Evolutionary conservation across 2,113 vertebrate species (phyloP).

Genomic region (Physeter macrocephalus): DNA sequence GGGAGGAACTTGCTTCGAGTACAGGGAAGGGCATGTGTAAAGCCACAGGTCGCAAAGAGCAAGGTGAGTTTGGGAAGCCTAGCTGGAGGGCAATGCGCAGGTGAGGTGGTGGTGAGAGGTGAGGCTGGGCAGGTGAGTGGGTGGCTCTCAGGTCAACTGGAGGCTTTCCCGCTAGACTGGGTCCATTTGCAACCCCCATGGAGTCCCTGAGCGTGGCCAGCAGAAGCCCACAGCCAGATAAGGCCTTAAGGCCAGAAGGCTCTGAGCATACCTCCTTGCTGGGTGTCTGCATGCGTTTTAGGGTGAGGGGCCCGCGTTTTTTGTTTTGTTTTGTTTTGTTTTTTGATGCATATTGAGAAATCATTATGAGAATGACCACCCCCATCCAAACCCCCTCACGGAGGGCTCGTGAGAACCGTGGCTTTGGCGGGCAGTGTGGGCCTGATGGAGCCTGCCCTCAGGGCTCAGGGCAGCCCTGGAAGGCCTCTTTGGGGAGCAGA

Average conservation of each 20-base stretch:
- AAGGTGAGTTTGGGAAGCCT: neutral
- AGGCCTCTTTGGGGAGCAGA: neutral
- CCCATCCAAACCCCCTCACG: rapidly evolving
- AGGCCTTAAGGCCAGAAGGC: neutral
- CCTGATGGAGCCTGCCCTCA: neutral
- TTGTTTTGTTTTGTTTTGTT: no score
- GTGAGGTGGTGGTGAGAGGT: neutral
- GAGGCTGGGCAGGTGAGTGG: neutral
- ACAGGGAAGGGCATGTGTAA: neutral
- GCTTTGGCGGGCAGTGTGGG: rapidly evolving
- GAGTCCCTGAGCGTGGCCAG: neutral
- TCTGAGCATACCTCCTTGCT: rapidly evolving
- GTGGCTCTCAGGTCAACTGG: rapidly evolving
- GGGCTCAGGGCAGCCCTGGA: neutral
- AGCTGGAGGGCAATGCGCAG: neutral
- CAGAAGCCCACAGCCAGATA: neutral
- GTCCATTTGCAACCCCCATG: no score
- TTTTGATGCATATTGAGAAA: neutral
- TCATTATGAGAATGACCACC: rapidly evolving
- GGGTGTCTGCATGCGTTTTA: neutral
- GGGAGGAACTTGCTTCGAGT: neutral
- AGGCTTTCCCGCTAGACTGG: rapidly evolving
- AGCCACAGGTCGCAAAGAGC: neutral
- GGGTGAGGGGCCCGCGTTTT: rapidly evolving
- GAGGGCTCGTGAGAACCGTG: neutral